Conservation (phyloP, 2,888 invertebrate genomes). For the Drosophila birchii region DNA sequence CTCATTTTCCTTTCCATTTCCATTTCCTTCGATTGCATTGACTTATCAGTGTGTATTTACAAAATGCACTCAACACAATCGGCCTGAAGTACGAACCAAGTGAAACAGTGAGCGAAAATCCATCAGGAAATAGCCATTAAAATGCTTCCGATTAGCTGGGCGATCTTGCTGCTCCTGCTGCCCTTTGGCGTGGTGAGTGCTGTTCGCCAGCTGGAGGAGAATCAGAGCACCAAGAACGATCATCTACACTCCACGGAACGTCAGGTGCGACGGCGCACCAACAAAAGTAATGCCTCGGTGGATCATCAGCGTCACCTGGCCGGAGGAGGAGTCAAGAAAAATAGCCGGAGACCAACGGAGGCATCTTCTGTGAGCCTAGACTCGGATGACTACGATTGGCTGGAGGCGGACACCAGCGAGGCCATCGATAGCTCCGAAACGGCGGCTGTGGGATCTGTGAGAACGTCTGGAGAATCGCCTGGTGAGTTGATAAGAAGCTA, state of each 20-base stretch:
- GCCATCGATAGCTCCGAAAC: slow-evolving; percentile 34
- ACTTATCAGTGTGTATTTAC: slow-evolving; percentile 32
- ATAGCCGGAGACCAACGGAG: slow-evolving; percentile 27
- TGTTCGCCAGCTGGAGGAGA: slow-evolving; percentile 47
- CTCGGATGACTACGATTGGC: slow-evolving; percentile 60
- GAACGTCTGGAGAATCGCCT: slow-evolving; percentile 41
- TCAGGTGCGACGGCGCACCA: slow-evolving; percentile 34
- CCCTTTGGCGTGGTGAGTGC: slow-evolving; percentile 39
- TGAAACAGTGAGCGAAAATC: slow-evolving; percentile 38
- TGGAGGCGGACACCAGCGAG: slow-evolving; percentile 60
- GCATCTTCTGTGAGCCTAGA: slow-evolving; percentile 14
- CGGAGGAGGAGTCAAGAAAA: slow-evolving; percentile 21
- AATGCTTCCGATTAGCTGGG: slow-evolving; percentile 36
- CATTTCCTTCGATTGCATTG: slow-evolving; percentile 21
- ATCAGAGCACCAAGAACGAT: slow-evolving; percentile 38
- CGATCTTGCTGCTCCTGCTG: slow-evolving; percentile 28
- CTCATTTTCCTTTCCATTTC: slow-evolving; percentile 9
- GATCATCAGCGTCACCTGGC: slow-evolving; percentile 18
- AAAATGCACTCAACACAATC: slow-evolving; percentile 52
- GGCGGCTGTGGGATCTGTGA: slow-evolving; percentile 26
- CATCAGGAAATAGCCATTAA: slow-evolving; percentile 19
- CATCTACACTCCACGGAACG: slow-evolving; percentile 28
- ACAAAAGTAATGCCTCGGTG: slow-evolving; percentile 41
- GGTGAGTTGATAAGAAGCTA: slow-evolving; percentile 50
- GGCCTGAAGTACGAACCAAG: slow-evolving; percentile 5